Base-by-base conservation (phyloP, 2,797 vertebrate genomes). In the Phrynocephalus forsythii region DNA sequence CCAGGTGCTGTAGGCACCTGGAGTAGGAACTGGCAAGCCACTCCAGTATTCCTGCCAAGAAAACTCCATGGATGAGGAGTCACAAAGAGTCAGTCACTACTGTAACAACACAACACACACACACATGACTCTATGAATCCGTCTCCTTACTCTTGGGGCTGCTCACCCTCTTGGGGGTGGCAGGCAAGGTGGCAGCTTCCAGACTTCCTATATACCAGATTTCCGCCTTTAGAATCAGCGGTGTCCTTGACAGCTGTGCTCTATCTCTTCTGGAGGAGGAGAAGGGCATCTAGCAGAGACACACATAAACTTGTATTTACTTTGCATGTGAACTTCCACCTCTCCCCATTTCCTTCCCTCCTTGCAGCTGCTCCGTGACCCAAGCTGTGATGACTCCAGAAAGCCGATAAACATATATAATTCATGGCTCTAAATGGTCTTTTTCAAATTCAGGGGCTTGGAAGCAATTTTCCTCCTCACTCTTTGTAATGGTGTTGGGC, bases 321-420 rank as follows among this genome's bases (percentile, higher is more conserved):
- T 95, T 95, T 90, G 88, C 84, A 68, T 87, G 68, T 82, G 9
- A 56, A 38, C 28, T 82, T 71, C 92, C 86, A 86, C 72, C 78
- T 84, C 48, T 80, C 82, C 30, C 72, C 60, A 79, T 89, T 93
- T 91, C 82, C 9, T 16, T 66, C 89, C 85, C 93, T 91, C 63
- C 88, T 94, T 69, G 88, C 52, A 56, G 52, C 52, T 11, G 11
- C 90, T 94, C 94, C 92, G 89, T 87, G 90, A 91, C 92, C 88
- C 89, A 91, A 93, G 89, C 95, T 94, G 95, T 96, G 94, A 86
- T 88, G 93, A 89, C 86, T 87, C 88, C 89, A 13, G 92, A 94
- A 91, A 90, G 84, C 91, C 87, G 92, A 90, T 87, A 94, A 95
- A 95, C 91, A 92, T 85, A 91, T 95, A 82, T 88, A 95, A 92